phyloP scores from a whole-genome alignment of 2,888 invertebrate genomes.

The Tetragonula carbonaria region DNA sequence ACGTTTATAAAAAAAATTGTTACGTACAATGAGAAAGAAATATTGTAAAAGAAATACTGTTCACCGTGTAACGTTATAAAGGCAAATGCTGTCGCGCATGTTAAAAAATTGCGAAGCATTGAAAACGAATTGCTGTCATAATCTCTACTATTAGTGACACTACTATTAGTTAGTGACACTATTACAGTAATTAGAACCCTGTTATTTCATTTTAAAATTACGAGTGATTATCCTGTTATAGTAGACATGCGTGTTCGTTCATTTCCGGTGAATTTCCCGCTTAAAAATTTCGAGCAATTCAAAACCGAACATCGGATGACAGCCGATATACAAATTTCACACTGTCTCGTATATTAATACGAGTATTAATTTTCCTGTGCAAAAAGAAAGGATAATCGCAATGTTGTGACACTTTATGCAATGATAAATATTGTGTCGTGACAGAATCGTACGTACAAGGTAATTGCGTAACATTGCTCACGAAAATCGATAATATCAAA shows the following conservation, averaged over 20 bases:
- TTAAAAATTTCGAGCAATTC: constrained; percentile 20
- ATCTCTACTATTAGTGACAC: background rate
- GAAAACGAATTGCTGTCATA: background rate
- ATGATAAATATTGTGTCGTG: background rate
- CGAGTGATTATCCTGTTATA: background rate
- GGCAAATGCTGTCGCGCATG: background rate
- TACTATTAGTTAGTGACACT: background rate
- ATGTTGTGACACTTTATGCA: background rate
- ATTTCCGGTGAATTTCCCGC: constrained; percentile 50
- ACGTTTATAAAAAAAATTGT: background rate
- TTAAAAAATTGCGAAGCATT: background rate
- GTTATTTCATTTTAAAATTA: constrained; percentile 33
- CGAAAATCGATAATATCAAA: background rate
- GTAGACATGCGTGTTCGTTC: constrained; percentile 26
- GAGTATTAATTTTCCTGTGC: background rate
- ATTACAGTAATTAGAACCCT: background rate
- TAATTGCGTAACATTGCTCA: background rate
- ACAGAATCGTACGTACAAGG: background rate
- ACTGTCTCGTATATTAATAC: no score
- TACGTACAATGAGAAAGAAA: background rate
- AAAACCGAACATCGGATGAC: constrained; percentile 1
- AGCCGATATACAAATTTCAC: background rate
- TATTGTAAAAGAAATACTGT: background rate
- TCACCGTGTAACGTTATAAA: background rate
- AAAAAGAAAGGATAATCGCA: background rate